Evolutionary conservation across 2,113 vertebrate genomes (phyloP).

Genomic region (Tetrax tetrax): DNA sequence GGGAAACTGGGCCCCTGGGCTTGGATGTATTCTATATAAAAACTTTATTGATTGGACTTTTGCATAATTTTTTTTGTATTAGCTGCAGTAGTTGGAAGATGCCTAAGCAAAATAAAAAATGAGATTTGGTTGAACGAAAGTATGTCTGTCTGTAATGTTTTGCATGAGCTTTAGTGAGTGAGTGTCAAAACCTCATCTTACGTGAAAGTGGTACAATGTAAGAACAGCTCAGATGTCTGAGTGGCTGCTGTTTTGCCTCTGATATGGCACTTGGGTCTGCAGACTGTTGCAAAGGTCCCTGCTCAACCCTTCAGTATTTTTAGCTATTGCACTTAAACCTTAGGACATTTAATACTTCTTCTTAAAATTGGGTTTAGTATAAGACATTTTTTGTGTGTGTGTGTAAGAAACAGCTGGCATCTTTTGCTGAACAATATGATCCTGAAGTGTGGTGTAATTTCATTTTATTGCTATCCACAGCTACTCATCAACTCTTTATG

Average conservation of each 20-base stretch:
- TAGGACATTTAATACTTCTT: background rate
- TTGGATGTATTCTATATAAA: background rate
- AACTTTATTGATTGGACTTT: background rate
- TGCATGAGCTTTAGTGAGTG: background rate
- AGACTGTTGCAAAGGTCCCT: background rate
- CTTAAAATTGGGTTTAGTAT: background rate
- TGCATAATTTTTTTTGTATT: background rate
- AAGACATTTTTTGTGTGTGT: background rate
- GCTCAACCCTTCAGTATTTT: background rate
- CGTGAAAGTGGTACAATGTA: background rate
- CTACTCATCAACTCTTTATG: background rate
- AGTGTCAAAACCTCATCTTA: background rate
- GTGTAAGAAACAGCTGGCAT: background rate
- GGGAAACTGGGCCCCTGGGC: background rate
- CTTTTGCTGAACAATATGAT: background rate
- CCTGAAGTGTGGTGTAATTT: background rate
- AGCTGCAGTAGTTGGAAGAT: background rate
- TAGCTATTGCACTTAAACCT: background rate
- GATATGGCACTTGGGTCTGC: background rate
- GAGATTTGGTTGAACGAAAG: background rate
- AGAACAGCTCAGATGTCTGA: background rate
- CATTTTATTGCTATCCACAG: background rate
- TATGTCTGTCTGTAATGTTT: background rate
- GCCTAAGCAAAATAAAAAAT: background rate
- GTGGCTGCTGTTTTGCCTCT: background rate